phyloP scores from a whole-genome alignment of 1,140 invertebrate species.

The Delia radicum region DNA sequence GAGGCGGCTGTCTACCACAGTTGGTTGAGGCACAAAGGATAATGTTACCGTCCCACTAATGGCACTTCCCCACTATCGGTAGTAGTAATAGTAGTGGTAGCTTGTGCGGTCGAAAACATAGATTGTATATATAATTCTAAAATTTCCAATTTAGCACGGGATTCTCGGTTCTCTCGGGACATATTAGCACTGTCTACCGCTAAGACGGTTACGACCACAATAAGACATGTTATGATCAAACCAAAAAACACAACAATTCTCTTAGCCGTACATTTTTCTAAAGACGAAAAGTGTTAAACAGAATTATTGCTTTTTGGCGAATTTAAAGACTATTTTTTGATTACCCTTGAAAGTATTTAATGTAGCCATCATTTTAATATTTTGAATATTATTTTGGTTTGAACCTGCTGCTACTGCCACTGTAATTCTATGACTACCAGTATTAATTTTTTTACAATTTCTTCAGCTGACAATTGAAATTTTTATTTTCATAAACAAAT shows the following conservation, averaged over 20 bases:
- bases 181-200: constrained; percentile 40
- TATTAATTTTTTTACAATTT: neutral
- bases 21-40: no score
- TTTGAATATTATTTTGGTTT: neutral
- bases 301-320: neutral
- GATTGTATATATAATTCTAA: constrained; percentile 43
- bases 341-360: neutral
- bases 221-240: constrained; percentile 36
- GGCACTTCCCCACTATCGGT: no score
- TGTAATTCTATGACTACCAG: neutral
- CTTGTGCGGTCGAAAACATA: neutral
- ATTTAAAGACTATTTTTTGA: neutral
- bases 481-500: no score
- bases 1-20: no score
- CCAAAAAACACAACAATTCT: constrained; percentile 45
- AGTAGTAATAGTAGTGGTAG: no score
- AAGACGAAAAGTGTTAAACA: neutral
- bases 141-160: constrained; percentile 41
- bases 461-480: neutral
- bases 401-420: neutral
- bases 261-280: constrained; percentile 28
- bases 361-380: neutral
- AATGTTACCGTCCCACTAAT: no score
- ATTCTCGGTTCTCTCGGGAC: constrained; percentile 36
- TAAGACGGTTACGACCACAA: constrained; percentile 38